Evolutionary conservation across 2,797 vertebrate species (phyloP).

Genomic region (Epinephelus awoara): DNA sequence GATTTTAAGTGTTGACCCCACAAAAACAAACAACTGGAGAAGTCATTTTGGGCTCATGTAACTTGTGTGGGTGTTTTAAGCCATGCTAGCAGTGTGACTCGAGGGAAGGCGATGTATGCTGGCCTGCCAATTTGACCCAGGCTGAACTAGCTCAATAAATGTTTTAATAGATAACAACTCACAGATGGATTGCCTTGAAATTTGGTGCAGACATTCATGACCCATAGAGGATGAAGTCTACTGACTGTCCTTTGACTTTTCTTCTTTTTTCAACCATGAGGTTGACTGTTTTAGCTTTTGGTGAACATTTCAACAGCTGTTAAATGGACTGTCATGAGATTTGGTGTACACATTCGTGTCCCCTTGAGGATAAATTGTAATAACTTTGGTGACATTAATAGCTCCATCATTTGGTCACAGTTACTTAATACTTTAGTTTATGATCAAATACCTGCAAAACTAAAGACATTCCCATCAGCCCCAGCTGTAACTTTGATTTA

Average conservation of each 20-base stretch:
- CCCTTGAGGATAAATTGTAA: too few relatives aligned
- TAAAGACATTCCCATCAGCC: too few relatives aligned
- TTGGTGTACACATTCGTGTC: not conserved
- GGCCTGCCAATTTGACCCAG: not conserved
- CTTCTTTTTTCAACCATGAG: not conserved
- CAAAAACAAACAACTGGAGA: not conserved
- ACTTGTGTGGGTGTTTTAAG: not conserved
- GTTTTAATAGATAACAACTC: not conserved
- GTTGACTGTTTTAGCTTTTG: not conserved
- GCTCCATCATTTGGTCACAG: too few relatives aligned
- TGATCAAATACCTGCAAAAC: too few relatives aligned
- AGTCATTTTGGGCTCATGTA: not conserved
- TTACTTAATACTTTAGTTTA: too few relatives aligned
- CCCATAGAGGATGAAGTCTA: not conserved
- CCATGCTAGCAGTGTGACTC: not conserved
- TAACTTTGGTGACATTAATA: too few relatives aligned
- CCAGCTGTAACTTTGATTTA: too few relatives aligned
- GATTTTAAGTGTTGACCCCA: not conserved
- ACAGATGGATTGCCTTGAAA: not conserved
- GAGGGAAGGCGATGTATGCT: not conserved
- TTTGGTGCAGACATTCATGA: not conserved
- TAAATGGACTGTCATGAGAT: not conserved
- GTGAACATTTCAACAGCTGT: not conserved
- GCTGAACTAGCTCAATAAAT: slow-evolving; percentile 1
- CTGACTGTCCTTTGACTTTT: not conserved